Base-by-base conservation (phyloP, 2,797 vertebrate species). In the Petrocephalus sullivani region DNA sequence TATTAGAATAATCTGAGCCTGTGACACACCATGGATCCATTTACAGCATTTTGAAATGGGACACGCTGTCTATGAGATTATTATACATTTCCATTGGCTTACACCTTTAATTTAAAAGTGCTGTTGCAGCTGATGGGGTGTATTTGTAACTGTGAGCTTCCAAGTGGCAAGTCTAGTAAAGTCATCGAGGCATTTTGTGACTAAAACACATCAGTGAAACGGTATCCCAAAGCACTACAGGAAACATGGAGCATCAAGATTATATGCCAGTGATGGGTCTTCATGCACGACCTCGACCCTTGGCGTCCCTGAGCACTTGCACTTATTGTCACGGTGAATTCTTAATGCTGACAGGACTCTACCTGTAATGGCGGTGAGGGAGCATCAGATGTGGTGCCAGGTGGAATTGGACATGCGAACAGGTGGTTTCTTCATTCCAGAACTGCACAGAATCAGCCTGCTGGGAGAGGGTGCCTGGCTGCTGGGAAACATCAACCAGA, bases 401-500 rank as follows among this genome's bases (percentile, higher is more conserved):
- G 10, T 16, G 54, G 8, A 5, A 2, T 54, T 4, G 28, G 12
- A 37, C 6, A 85, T 57, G 28, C 19, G 16, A 58, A 3, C 6
- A 58, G 16, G 23, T 78, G 71, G 5, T 85, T 7, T 19, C 23
- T 84, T 4, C 88, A 88, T 37, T 92, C 91, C 92, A 99, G 98
- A 99, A 90, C 95, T 91, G 21, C 98, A 98, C 93, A 95, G 93
- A 93, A 94, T 98, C 91, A 93, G 94, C 87, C 92, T 91, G 91
- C 93, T 98, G 91, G 95, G 96, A 16, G 96, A 97, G 85, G 94
- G 93, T 91, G 96, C 89, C 56, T 99, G 98, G 98, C 93, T 99
- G 90, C 93, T 99, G 23, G 98, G 97, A 85, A 99, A 99, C 93
- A 97, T 99, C 93, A 98, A 99, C 93, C 98, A 99, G 94, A 99